phyloP scores from a whole-genome alignment of 2,113 vertebrate genomes.

The Chunga burmeisteri region DNA sequence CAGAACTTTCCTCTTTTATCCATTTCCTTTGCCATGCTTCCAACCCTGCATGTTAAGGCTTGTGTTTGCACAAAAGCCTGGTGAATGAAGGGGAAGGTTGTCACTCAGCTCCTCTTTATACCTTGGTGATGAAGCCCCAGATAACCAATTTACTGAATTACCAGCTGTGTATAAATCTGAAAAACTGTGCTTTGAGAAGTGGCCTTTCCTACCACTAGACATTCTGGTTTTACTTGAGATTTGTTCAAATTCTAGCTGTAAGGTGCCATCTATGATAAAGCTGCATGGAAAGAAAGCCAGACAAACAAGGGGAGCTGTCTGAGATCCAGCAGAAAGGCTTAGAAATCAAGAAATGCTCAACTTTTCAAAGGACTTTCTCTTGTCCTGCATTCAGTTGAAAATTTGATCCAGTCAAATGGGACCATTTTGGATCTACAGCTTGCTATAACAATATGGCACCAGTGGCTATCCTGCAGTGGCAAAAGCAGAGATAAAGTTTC shows the following conservation, averaged over 20 bases:
- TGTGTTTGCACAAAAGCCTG: background rate
- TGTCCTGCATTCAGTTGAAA: background rate
- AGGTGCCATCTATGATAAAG: background rate
- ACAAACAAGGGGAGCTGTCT: background rate
- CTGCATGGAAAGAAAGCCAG: background rate
- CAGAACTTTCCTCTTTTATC: background rate
- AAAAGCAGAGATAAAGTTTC: background rate
- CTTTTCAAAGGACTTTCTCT: background rate
- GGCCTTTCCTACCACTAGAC: background rate
- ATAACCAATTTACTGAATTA: background rate
- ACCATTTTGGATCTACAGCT: background rate
- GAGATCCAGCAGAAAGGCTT: background rate
- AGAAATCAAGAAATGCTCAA: background rate
- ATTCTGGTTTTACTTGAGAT: background rate
- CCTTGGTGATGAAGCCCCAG: background rate
- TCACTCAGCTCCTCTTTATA: background rate
- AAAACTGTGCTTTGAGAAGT: background rate
- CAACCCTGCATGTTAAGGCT: background rate
- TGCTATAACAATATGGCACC: background rate
- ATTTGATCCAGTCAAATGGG: background rate
- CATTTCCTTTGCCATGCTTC: background rate
- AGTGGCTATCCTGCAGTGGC: background rate
- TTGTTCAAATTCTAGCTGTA: background rate
- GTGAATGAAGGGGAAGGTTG: background rate
- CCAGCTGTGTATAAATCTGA: background rate